Percentiles rank a stretch among this genome's conserved stretches.
Evolutionary conservation across 2,113 vertebrate genomes (phyloP).

Genomic region (Catharus minimus): DNA sequence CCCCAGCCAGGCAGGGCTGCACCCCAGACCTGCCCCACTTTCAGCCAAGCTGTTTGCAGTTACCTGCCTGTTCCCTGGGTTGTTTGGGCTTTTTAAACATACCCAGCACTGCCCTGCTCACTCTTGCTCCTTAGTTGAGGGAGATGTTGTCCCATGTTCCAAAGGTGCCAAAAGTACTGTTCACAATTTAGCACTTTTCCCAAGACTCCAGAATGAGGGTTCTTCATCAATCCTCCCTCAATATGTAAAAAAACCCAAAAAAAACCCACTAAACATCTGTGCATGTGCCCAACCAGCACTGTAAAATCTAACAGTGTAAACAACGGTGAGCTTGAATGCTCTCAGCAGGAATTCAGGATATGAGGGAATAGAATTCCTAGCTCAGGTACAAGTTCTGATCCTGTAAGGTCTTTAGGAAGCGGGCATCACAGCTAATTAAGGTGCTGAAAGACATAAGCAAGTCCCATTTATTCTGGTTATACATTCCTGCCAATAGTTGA

Average conservation of each 20-base stretch:
- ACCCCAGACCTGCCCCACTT: rapidly evolving
- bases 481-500: neutral
- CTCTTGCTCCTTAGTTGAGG: neutral
- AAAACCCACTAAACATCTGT: neutral
- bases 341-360: neutral
- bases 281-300: neutral
- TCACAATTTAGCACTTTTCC: neutral
- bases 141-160: neutral
- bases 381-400: neutral
- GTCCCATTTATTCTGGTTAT: neutral
- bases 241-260: neutral
- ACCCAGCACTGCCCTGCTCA: neutral
- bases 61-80: neutral
- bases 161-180: neutral
- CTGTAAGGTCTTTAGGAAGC: neutral
- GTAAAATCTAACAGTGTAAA: neutral
- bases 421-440: neutral
- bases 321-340: neutral
- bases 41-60: neutral
- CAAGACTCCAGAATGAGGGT: neutral
- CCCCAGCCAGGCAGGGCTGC: rapidly evolving
- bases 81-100: neutral
- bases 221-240: neutral
- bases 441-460: neutral
- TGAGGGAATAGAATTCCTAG: neutral